These are phyloP conservation scores for Melanitta fusca DNA, from an alignment of 2,797 vertebrate species.

Conservation along the genomic window DNA sequence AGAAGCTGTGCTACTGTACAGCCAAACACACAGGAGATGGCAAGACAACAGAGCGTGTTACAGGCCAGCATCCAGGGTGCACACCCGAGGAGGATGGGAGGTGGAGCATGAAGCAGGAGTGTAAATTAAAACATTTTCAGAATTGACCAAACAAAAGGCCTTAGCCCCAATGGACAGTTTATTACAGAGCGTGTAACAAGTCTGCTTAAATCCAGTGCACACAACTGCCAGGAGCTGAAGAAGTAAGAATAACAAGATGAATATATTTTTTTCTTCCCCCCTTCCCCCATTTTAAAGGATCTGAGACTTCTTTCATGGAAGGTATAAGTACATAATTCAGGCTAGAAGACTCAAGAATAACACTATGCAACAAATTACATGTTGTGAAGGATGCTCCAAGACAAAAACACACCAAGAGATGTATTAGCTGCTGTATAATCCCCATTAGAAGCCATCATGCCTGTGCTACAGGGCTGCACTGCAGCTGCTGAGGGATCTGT, in stretches of 20 bases:
- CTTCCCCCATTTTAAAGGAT: not conserved
- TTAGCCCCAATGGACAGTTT: not conserved
- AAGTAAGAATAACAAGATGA: not conserved
- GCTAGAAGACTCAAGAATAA: not conserved
- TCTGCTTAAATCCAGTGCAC: not conserved
- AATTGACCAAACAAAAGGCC: not conserved
- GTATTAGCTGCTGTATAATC: not conserved
- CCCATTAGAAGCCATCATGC: not conserved
- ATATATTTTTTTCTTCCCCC: not conserved
- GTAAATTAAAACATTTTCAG: not conserved
- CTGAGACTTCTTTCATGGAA: not conserved
- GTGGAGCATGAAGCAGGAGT: rapidly evolving
- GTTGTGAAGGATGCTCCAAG: not conserved
- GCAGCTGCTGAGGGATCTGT: not conserved
- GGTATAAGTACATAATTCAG: not conserved
- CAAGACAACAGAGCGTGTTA: not conserved
- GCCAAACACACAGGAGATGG: not conserved
- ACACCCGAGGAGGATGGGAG: not conserved
- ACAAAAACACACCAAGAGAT: not conserved
- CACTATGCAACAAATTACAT: not conserved
- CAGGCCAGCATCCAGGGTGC: not conserved
- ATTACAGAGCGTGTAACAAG: not conserved
- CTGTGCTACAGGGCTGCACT: not conserved
- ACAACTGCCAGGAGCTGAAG: not conserved
- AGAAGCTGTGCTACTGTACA: not conserved